phyloP scores from a whole-genome alignment of 2,888 invertebrate species.

The Ectemnius cavifrons region DNA sequence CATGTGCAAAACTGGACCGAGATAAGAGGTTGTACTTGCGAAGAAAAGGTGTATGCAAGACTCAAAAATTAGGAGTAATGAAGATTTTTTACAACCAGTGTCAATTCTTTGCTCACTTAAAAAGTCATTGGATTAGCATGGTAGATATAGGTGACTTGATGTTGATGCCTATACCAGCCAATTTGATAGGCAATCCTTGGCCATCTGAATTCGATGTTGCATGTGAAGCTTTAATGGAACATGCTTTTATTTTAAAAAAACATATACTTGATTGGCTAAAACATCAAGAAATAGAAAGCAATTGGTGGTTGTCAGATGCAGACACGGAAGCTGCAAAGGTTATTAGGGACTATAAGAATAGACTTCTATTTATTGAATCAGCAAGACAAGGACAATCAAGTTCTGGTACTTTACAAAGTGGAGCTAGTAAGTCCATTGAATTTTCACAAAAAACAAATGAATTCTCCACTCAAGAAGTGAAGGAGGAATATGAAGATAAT shows the following conservation, averaged over 20 bases:
- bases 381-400: neutral
- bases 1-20: conserved; percentile 42
- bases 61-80: conserved; percentile 62
- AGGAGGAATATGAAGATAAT: conserved; percentile 55
- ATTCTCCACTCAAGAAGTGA: conserved; percentile 33
- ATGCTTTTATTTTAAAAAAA: conserved; percentile 63
- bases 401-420: conserved; percentile 11
- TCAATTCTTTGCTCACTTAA: conserved; percentile 71
- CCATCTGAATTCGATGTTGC: conserved; percentile 61
- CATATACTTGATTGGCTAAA: conserved; percentile 73
- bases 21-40: conserved; percentile 63
- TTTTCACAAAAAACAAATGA: neutral
- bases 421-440: neutral
- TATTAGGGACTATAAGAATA: conserved; percentile 50
- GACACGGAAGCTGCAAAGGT: conserved; percentile 43
- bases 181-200: conserved; percentile 54
- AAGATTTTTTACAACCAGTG: conserved; percentile 74
- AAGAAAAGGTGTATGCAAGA: conserved; percentile 59
- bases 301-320: conserved; percentile 66
- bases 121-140: conserved; percentile 55
- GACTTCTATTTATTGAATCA: conserved; percentile 32
- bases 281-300: conserved; percentile 49
- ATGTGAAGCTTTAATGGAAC: conserved; percentile 70
- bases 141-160: conserved; percentile 70
- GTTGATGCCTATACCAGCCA: conserved; percentile 71